These are phyloP conservation scores for Diplodus sargus DNA, from an alignment of 2,797 vertebrate species.

Conservation along the genomic window DNA sequence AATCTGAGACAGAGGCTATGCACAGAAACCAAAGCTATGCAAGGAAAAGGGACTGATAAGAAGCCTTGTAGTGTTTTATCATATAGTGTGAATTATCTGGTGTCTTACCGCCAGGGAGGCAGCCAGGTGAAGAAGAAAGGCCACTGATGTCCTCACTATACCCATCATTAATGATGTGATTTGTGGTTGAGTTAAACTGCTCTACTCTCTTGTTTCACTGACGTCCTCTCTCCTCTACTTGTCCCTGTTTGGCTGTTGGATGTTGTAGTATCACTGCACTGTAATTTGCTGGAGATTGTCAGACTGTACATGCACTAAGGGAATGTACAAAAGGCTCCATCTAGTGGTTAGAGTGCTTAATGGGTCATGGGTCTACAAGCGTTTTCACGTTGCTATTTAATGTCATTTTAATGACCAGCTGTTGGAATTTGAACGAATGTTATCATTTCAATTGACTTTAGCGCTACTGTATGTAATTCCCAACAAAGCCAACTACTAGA, in stretches of 20 bases:
- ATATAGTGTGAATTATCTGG: background rate
- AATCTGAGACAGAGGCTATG: background rate
- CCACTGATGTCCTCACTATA: slow-evolving; percentile 22
- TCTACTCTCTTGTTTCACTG: background rate
- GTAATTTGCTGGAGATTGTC: background rate
- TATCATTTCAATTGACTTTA: background rate
- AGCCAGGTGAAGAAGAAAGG: slow-evolving; percentile 57
- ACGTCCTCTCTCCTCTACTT: background rate
- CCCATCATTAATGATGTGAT: slow-evolving; percentile 20
- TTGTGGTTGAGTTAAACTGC: background rate
- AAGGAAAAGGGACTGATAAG: background rate
- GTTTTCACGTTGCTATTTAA: background rate
- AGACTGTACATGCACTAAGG: background rate
- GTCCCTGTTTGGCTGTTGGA: background rate
- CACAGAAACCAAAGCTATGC: background rate
- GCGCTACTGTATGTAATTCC: background rate
- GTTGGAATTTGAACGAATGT: background rate
- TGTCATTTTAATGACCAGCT: background rate
- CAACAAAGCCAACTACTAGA: background rate
- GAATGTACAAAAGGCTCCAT: background rate
- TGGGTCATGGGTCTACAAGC: too few species aligned
- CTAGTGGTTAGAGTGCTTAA: slow-evolving; percentile 23
- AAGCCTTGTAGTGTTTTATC: background rate
- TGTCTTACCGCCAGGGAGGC: slow-evolving; percentile 54
- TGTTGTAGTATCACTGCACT: background rate